Percentiles rank a stretch among this genome's conserved stretches.
phyloP scores from a whole-genome alignment of 2,888 invertebrate genomes.

The Melanostoma scalare region DNA sequence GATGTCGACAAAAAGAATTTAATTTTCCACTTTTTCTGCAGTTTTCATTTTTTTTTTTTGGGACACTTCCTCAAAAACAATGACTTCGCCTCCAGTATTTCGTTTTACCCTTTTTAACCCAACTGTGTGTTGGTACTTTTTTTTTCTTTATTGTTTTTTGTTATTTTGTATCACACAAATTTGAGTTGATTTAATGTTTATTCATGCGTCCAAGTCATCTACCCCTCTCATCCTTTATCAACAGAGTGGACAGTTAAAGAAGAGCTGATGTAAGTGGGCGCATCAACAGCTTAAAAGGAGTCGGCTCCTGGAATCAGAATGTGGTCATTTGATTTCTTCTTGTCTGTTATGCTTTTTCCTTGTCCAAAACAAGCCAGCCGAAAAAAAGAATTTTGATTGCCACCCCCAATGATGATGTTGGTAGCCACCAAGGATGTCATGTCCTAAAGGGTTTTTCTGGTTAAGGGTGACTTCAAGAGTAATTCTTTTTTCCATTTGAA shows the following conservation, averaged over 20 bases:
- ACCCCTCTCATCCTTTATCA: slow-evolving; percentile 20
- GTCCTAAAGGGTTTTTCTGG: slow-evolving; percentile 41
- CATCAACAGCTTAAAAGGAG: slow-evolving; percentile 59
- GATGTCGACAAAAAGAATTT: slow-evolving; percentile 66
- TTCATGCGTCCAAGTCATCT: slow-evolving; percentile 71
- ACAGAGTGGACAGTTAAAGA: not conserved
- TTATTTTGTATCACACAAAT: slow-evolving; percentile 61
- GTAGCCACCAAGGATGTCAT: slow-evolving; percentile 48
- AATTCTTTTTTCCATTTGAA: slow-evolving; percentile 39
- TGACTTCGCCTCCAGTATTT: slow-evolving; percentile 45
- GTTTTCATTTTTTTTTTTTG: slow-evolving; percentile 15
- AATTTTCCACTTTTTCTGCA: slow-evolving; percentile 62
- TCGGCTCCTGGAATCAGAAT: slow-evolving; percentile 51
- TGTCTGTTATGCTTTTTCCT: slow-evolving; percentile 20
- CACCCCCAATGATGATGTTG: slow-evolving; percentile 56
- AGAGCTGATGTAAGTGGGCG: slow-evolving; percentile 25
- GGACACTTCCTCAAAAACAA: slow-evolving; percentile 53
- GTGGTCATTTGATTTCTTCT: slow-evolving; percentile 55
- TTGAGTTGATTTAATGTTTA: slow-evolving; percentile 74
- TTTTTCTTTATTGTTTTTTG: slow-evolving; percentile 9
- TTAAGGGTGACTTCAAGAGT: slow-evolving; percentile 29
- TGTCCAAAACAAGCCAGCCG: slow-evolving; percentile 34
- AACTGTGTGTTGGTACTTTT: slow-evolving; percentile 22
- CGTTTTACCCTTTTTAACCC: slow-evolving; percentile 9
- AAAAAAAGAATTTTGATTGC: slow-evolving; percentile 44